Evolutionary conservation across 2,113 vertebrate species (phyloP), one percentile per base, ranked within the genome.

Genomic region (Scomber scombrus): DNA sequence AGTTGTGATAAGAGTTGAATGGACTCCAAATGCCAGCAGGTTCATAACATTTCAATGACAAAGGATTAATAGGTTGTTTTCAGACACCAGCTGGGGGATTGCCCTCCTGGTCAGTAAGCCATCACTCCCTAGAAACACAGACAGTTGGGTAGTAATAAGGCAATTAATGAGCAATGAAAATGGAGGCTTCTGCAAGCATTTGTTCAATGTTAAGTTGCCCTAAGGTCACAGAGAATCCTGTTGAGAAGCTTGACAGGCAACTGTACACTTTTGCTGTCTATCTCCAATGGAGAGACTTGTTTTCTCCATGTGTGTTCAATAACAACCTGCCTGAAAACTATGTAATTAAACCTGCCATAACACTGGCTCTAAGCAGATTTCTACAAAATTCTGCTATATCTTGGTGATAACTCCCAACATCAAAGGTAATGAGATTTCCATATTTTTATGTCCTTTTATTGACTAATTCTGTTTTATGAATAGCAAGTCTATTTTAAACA

Each of bases 121-220:
- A 77, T 87, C 87, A 85, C 91, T 88, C 88, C 86, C 90, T 88
- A 78, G 81, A 92, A 93, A 93, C 72, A 80, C 84, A 80, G 83
- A 88, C 92, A 94, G 91, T 94, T 91, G 89, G 93, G 62, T 82
- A 67, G 91, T 78, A 93, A 95, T 95, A 92, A 94, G 78, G 88
- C 67, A 91, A 91, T 86, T 94, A 93, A 93, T 93, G 93, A 93
- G 80, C 89, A 93, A 92, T 92, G 88, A 93, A 89, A 92, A 91
- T 62, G 3, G 68, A 88, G 78, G 78, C 84, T 71, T 89, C 82
- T 81, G 64, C 77, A 56, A 84, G 81, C 43, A 78, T 88, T 85
- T 74, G 79, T 45, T 63, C 64, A 81, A 75, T 80, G 49, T 54
- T 73, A 51, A 58, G 58, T 12, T 57, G 70, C 50, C 47, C 67